Evolutionary conservation across 2,113 vertebrate species (phyloP), one percentile per base, ranked within the genome.

Genomic region (Myocastor coypus): DNA sequence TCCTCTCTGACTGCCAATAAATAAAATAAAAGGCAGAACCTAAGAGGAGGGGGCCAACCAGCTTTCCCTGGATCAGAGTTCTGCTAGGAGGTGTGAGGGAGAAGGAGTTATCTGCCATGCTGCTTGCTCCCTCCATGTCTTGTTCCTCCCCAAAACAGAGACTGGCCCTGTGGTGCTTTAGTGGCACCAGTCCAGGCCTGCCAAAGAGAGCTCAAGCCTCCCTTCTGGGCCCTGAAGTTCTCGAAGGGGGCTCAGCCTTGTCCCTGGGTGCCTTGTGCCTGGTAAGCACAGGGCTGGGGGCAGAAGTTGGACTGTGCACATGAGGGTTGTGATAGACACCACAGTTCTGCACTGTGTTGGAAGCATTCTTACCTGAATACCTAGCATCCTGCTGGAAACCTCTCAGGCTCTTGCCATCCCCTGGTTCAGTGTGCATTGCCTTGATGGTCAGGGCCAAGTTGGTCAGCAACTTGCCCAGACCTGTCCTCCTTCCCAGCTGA

Each of bases 281-380:
- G 37, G 71, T 13, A 3, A 19, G 17, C 3, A n/a, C 28, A 19
- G 40, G 40, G 34, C 37, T 22, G 19, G 1, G 9, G 10, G 50
- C 7, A 10, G 34, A 9, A 3, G 1, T 2, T 8, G 11, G 20
- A 28, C 4, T 34, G 10, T 16, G 28, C 68, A 42, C 6, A 0
- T 3, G 16, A 9, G 24, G 17, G 63, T 12, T 71, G 32, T 42
- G 1, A 32, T 64, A 28, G 57, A 28, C 3, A 0, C 68, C 37
- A 3, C 61, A 64, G 37, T 68, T 55, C 42, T 34, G 42, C 52
- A 80, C 61, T 2, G 0, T 9, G 26, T 52, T 24, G 37, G 37
- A 78, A 83, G 14, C 0, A 1, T 28, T 20, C 17, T 20, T 5
- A 2, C 19, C 64, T 71, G 40, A 26, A 63, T 24, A 3, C 77